Evolutionary conservation across 1,140 invertebrate genomes (phyloP).

Genomic region (Calliopsis andreniformis): DNA sequence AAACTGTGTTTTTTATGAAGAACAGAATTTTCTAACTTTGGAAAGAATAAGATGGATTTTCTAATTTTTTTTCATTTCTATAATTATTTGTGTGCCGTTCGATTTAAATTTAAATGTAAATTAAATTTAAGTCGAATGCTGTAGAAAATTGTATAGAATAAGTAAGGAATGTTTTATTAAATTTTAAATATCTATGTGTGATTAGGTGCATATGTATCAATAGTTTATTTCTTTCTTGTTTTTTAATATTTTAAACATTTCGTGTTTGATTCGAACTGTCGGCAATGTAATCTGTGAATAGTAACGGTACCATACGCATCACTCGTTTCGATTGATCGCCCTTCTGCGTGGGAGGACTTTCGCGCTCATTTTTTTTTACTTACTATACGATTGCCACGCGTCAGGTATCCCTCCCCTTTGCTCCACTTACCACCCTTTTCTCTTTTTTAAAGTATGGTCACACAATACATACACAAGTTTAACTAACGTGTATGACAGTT

Average conservation of each 20-base stretch:
- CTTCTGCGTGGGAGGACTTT: slow-evolving; percentile 36
- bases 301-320: slow-evolving; percentile 37
- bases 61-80: background rate
- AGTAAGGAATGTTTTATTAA: too few species aligned
- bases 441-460: background rate
- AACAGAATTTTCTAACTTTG: too few species aligned
- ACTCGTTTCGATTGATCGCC: slow-evolving; percentile 54
- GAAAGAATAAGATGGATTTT: background rate
- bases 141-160: too few species aligned
- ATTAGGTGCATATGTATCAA: background rate
- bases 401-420: background rate
- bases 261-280: background rate
- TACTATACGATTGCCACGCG: slow-evolving; percentile 32
- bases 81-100: background rate
- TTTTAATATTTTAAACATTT: background rate
- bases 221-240: background rate
- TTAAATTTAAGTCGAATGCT: too few species aligned
- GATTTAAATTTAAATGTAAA: background rate
- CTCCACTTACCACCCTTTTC: background rate
- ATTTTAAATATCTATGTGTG: too few species aligned
- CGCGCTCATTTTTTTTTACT: slow-evolving; percentile 14
- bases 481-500: background rate
- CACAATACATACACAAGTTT: background rate
- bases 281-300: background rate
- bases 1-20: too few species aligned